phyloP scores from a whole-genome alignment of 2,888 invertebrate genomes.

The Parapristionchus giblindavisi region DNA sequence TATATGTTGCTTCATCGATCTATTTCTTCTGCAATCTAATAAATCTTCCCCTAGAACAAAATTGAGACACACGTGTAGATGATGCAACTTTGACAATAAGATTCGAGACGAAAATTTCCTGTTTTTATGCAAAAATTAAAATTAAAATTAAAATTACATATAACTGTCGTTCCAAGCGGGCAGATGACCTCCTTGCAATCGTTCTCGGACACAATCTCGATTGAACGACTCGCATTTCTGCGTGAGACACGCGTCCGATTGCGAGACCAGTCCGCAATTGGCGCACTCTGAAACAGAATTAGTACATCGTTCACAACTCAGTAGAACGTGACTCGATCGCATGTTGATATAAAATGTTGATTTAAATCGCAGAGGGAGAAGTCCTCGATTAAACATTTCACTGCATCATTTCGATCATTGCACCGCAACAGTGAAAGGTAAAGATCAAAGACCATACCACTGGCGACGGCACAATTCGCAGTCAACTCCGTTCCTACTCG shows the following conservation, averaged over 20 bases:
- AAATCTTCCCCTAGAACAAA: background rate
- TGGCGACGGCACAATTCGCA: slow-evolving; percentile 34
- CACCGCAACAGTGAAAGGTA: background rate
- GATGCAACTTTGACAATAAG: background rate
- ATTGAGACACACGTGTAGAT: background rate
- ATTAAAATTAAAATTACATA: background rate
- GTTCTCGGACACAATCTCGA: slow-evolving; percentile 26
- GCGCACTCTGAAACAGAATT: slow-evolving; percentile 20
- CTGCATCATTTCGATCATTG: background rate
- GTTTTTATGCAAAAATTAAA: background rate
- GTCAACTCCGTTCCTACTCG: slow-evolving; percentile 26
- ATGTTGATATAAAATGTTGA: too few relatives aligned
- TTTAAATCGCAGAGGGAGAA: too few relatives aligned
- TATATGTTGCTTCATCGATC: background rate
- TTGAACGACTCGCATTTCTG: slow-evolving; percentile 32
- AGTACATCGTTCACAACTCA: background rate
- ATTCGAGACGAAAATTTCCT: background rate
- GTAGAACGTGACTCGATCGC: background rate
- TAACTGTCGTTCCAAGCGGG: slow-evolving; percentile 22
- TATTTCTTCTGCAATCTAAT: background rate
- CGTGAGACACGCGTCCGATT: slow-evolving; percentile 30
- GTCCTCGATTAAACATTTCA: too few relatives aligned
- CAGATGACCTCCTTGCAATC: slow-evolving; percentile 38
- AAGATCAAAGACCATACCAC: slow-evolving; percentile 19
- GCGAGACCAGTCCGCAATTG: slow-evolving; percentile 35